These are phyloP conservation scores for Cylloceria caligata DNA, from an alignment of 2,888 invertebrate species.

Conservation along the genomic window DNA sequence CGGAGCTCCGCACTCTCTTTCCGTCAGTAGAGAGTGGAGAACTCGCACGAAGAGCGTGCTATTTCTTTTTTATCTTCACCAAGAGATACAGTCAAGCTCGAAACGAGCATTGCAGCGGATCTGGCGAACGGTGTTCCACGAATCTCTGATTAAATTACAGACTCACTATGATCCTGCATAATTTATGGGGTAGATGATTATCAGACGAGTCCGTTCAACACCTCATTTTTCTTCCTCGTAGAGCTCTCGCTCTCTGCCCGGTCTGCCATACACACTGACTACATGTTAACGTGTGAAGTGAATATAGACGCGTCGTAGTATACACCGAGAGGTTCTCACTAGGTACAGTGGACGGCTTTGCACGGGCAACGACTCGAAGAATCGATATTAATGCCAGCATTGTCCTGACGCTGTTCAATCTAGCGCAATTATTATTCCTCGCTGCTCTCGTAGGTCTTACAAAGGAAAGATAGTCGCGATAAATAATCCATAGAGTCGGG, in stretches of 20 bases:
- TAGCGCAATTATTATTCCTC: conserved; percentile 38
- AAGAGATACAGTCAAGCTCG: conserved; percentile 39
- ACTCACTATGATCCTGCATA: conserved; percentile 61
- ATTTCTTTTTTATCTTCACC: conserved; percentile 27
- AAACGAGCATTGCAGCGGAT: conserved; percentile 41
- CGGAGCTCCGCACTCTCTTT: conserved; percentile 27
- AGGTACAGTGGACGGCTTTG: not conserved
- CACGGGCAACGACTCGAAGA: conserved; percentile 11
- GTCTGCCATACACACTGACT: not conserved
- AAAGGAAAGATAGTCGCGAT: conserved; percentile 48
- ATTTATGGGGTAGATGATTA: conserved; percentile 62
- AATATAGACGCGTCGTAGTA: not conserved
- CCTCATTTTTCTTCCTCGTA: conserved; percentile 58
- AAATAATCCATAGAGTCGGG: conserved; percentile 36
- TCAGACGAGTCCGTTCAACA: conserved; percentile 65
- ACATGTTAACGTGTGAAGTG: conserved; percentile 1
- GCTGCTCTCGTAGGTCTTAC: conserved; percentile 18
- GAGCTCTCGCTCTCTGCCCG: conserved; percentile 4
- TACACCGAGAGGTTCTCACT: not conserved
- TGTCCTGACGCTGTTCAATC: conserved; percentile 29
- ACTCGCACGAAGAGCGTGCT: conserved; percentile 40
- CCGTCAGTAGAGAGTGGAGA: conserved; percentile 16
- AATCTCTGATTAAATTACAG: conserved; percentile 63
- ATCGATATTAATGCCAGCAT: conserved; percentile 55
- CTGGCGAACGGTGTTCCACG: conserved; percentile 50